Evolutionary conservation across 2,113 vertebrate genomes (phyloP).

Genomic region (Spea multiplicata): DNA sequence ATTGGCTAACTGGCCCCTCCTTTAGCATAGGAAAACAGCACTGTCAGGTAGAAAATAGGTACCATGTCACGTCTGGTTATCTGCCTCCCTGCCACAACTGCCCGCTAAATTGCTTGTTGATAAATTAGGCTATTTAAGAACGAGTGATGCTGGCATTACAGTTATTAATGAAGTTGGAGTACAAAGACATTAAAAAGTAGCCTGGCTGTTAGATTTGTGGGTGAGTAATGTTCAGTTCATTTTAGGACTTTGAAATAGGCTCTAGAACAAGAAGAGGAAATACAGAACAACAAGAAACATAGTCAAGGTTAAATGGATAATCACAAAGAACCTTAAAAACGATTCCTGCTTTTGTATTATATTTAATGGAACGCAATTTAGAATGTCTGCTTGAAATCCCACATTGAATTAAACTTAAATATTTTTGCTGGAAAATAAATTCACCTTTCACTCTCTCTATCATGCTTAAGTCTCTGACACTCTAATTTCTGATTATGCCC

Average conservation of each 20-base stretch:
- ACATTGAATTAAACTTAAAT: too few species aligned
- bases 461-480: too few species aligned
- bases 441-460: too few species aligned
- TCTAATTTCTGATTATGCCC: too few species aligned
- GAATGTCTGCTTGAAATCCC: too few species aligned
- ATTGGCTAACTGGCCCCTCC: constrained; percentile 10
- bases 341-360: too few species aligned
- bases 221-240: constrained; percentile 63
- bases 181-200: constrained; percentile 75
- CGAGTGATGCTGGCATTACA: constrained; percentile 81
- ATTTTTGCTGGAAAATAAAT: too few species aligned
- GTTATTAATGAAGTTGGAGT: constrained; percentile 87
- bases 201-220: constrained; percentile 54
- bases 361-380: too few species aligned
- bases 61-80: constrained; percentile 75
- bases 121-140: constrained; percentile 95
- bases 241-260: constrained; percentile 48
- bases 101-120: constrained; percentile 80
- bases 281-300: not conserved
- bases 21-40: constrained; percentile 29
- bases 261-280: constrained; percentile 32
- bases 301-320: not conserved
- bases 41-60: constrained; percentile 64
- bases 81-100: constrained; percentile 68
- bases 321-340: too few species aligned